Conservation (phyloP, 1,140 invertebrate genomes). For the Stenopsyche tienmushanensis region DNA sequence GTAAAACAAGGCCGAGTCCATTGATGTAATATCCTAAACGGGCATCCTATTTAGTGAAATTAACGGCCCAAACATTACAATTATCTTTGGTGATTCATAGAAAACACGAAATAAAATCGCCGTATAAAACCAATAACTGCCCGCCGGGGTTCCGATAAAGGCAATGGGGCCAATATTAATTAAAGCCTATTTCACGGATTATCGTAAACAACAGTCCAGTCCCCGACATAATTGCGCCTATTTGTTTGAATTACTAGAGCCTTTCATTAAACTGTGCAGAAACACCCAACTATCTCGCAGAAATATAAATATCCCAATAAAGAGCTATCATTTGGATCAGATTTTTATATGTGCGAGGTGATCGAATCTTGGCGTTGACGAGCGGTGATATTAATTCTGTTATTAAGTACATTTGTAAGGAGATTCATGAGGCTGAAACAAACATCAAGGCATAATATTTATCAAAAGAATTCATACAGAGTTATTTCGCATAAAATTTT, state of each 20-base stretch:
- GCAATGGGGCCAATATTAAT: constrained; percentile 27
- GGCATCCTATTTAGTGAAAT: constrained; percentile 6
- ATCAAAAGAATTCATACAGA: too few species aligned
- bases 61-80: constrained; percentile 11
- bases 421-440: neutral
- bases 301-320: too few species aligned
- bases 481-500: too few species aligned
- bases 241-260: constrained; percentile 24
- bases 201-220: constrained; percentile 21
- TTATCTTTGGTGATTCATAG: constrained; percentile 16
- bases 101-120: constrained; percentile 22
- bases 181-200: constrained; percentile 22
- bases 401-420: neutral
- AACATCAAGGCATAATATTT: neutral
- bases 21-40: neutral
- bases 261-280: constrained; percentile 3
- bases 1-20: neutral
- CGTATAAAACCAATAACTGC: constrained; percentile 24
- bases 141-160: constrained; percentile 11
- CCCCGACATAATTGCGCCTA: constrained; percentile 22
- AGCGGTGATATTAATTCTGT: too few species aligned
- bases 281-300: neutral
- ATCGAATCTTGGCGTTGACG: too few species aligned
- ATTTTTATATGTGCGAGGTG: too few species aligned
- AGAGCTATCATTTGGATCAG: too few species aligned